Evolutionary conservation across 1,140 invertebrate genomes (phyloP), one percentile per base, ranked within the genome.

Genomic region (Cotesia chilonis): DNA sequence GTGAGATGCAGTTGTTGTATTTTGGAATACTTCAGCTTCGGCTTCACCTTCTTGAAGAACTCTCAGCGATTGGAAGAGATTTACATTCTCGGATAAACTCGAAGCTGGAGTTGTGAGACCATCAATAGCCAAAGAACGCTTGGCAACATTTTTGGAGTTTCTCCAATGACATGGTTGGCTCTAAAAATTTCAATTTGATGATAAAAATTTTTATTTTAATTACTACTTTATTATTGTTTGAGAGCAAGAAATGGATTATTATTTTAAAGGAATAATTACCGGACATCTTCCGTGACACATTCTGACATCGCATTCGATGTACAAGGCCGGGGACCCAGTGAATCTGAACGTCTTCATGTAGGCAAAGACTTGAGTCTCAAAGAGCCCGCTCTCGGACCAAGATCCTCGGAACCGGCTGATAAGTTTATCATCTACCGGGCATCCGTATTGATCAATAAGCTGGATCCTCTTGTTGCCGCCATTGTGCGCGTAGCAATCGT

Each of bases 281-380:
- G 95, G 95, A 89, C 96, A 97, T 78, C 94, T 89, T 69, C 95
- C 95, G 83, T 97, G 95, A 84, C 96, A 98, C 95, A 97, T 97
- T 70, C 95, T 88, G 41, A 97, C 95, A 83, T 97, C 95, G 80
- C 96, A 97, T 86, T 97, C 95, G 71, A 97, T 95, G 86, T 98
- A 98, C 0, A 98, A 88, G 4, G 95, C 95, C 1, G 95, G 95
- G 0, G 95, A 96, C 6, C 95, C 95, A 0, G 95, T 97, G 84
- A 97, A 97, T 72, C 95, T 89, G 85, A 97, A 97, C 3, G 96
- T 96, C 87, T 97, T 97, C 93, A 97, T 95, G 80, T 97, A 97
- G 1, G 96, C 95, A 82, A 94, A 97, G 7, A 97, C 95, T 83
- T 96, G 95, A 0, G 95, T 96, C 86, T 96, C 95, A 82, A 94